Base-by-base conservation (phyloP, 1,140 invertebrate genomes). In the Pinna nobilis region DNA sequence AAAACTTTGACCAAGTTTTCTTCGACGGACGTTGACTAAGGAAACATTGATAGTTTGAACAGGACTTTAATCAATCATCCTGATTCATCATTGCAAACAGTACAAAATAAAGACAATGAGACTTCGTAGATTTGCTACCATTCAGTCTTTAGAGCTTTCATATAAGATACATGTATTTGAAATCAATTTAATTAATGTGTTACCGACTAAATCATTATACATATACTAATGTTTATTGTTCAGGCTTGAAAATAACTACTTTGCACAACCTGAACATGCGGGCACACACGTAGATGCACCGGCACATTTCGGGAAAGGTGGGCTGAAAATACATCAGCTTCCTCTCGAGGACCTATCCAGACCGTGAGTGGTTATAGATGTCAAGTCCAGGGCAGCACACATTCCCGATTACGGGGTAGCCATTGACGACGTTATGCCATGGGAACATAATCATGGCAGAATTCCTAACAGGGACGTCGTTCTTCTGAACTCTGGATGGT, bases 191-290 rank as follows among this genome's bases (percentile, higher is more conserved):
- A n/a, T n/a, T n/a, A n/a, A n/a, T n/a, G n/a, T n/a, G n/a, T n/a
- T n/a, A n/a, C n/a, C n/a, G n/a, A n/a, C n/a, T n/a, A n/a, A n/a
- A n/a, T n/a, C n/a, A n/a, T n/a, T n/a, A n/a, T n/a, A n/a, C n/a
- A n/a, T n/a, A n/a, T n/a, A n/a, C n/a, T n/a, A n/a, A 44, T 44
- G 9, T 44, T 11, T 44, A 7, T 51, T 57, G 25, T 33, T 2
- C 74, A 88, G 92, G 91, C 91, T 91, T 70, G 89, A 92, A 32
- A 59, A 84, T 3, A 91, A 92, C 64, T 90, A 91, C 11, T 92
- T 92, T 72, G 88, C 85, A 41, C 87, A 89, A 3, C 89, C 69
- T 33, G 93, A 93, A 76, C 93, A 94, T 82, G 90, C 89, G 4
- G 92, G 93, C 2, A 94, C 93, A 0, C 93, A 94, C 50, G 20